These are phyloP conservation scores for Xenopus laevis DNA, from an alignment of 2,113 vertebrate species.

Conservation along the genomic window DNA sequence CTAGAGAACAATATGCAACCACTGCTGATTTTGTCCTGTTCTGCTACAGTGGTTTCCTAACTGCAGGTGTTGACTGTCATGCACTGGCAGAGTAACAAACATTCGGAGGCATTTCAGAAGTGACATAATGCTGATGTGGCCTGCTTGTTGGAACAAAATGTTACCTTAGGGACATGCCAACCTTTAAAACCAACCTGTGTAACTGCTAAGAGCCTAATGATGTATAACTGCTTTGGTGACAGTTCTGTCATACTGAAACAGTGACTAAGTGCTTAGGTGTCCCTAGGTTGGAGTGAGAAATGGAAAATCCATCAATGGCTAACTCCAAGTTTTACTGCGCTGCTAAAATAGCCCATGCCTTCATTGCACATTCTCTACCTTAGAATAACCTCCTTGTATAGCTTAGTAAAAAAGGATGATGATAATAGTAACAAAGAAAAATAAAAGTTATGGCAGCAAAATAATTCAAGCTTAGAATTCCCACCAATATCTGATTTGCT, in stretches of 20 bases:
- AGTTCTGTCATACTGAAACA: conserved; percentile 34
- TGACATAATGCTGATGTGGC: conserved; percentile 30
- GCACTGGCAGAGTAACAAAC: conserved; percentile 35
- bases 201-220: conserved; percentile 33
- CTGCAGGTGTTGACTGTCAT: conserved; percentile 43
- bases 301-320: conserved; percentile 16
- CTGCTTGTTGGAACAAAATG: conserved; percentile 38
- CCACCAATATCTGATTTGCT: no score
- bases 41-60: conserved; percentile 37
- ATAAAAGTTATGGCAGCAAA: no score
- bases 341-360: background rate
- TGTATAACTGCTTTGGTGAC: conserved; percentile 26
- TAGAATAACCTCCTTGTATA: background rate
- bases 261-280: conserved; percentile 20
- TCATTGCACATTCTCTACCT: background rate
- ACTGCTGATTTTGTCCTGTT: conserved; percentile 27
- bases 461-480: no score
- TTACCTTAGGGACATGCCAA: conserved; percentile 39
- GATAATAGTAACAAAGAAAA: no score
- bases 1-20: conserved; percentile 25
- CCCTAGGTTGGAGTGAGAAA: conserved; percentile 3
- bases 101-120: conserved; percentile 20
- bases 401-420: no score
- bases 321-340: background rate
- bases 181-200: conserved; percentile 37